Evolutionary conservation across 2,797 vertebrate species (phyloP).

Genomic region (Taeniopygia guttata): DNA sequence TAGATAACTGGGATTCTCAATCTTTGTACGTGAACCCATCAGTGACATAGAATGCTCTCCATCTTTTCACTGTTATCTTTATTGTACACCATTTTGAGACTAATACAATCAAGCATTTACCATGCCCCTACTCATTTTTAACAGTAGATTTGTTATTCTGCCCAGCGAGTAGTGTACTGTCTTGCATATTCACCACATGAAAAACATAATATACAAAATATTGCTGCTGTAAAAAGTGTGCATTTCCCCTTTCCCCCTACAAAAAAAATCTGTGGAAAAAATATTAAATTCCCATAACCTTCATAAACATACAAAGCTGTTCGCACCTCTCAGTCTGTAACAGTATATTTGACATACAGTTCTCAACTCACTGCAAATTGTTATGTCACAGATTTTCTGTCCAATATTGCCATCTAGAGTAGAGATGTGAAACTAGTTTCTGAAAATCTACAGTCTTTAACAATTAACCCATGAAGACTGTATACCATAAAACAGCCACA

Average conservation of each 20-base stretch:
- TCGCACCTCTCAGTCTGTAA: slow-evolving; percentile 75
- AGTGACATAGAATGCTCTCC: slow-evolving; percentile 35
- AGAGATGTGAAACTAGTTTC: slow-evolving; percentile 73
- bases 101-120: slow-evolving; percentile 50
- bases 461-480: slow-evolving; percentile 72
- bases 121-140: slow-evolving; percentile 40
- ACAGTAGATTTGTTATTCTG: slow-evolving; percentile 60
- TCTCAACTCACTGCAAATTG: slow-evolving; percentile 67
- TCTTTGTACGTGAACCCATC: slow-evolving; percentile 31
- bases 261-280: slow-evolving; percentile 81
- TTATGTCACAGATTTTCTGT: slow-evolving; percentile 74
- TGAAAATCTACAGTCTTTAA: slow-evolving; percentile 70
- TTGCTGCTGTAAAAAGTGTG: slow-evolving; percentile 80
- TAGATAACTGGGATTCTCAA: slow-evolving; percentile 56
- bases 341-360: slow-evolving; percentile 73
- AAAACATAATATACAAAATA: slow-evolving; percentile 84
- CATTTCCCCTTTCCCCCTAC: slow-evolving; percentile 76
- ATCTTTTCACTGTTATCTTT: slow-evolving; percentile 53
- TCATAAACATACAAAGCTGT: slow-evolving; percentile 77
- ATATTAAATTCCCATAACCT: slow-evolving; percentile 79
- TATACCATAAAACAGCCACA: slow-evolving; percentile 74
- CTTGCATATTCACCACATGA: slow-evolving; percentile 76
- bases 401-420: slow-evolving; percentile 85
- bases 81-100: slow-evolving; percentile 54
- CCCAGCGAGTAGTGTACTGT: slow-evolving; percentile 69